phyloP scores from a whole-genome alignment of 1,140 invertebrate genomes.

The Berghia stephanieae region DNA sequence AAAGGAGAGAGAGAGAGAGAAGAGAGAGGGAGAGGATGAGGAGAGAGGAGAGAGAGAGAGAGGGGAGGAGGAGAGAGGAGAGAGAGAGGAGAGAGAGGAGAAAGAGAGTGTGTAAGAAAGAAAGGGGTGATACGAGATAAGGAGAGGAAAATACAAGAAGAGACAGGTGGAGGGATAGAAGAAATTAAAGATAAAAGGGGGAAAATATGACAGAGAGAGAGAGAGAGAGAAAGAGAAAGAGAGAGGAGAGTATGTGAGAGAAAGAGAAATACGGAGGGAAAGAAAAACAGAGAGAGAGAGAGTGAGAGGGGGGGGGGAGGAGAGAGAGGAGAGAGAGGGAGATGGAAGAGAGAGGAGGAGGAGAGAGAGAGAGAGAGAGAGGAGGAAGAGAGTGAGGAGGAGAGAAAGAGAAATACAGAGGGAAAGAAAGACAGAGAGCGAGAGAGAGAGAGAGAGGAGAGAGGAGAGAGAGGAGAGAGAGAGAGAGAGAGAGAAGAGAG shows the following conservation, averaged over 20 bases:
- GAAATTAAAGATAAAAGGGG: no score
- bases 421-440: background rate
- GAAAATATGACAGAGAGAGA: slow-evolving; percentile 11
- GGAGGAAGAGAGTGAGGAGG: background rate
- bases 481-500: background rate
- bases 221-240: background rate
- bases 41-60: background rate
- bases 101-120: background rate
- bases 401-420: background rate
- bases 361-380: background rate
- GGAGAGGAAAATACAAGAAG: slow-evolving; percentile 32
- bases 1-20: background rate
- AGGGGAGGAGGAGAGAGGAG: background rate
- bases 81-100: background rate
- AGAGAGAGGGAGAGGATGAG: background rate
- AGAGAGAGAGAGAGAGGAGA: slow-evolving; percentile 5
- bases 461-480: slow-evolving; percentile 15
- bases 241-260: no score
- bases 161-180: slow-evolving; percentile 11
- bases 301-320: background rate
- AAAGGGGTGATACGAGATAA: slow-evolving; percentile 40
- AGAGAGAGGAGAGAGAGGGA: slow-evolving; percentile 9
- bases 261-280: no score
- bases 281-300: background rate
- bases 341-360: background rate